Evolutionary conservation across 2,797 vertebrate species (phyloP).

Genomic region (Eutrigla gurnardus): DNA sequence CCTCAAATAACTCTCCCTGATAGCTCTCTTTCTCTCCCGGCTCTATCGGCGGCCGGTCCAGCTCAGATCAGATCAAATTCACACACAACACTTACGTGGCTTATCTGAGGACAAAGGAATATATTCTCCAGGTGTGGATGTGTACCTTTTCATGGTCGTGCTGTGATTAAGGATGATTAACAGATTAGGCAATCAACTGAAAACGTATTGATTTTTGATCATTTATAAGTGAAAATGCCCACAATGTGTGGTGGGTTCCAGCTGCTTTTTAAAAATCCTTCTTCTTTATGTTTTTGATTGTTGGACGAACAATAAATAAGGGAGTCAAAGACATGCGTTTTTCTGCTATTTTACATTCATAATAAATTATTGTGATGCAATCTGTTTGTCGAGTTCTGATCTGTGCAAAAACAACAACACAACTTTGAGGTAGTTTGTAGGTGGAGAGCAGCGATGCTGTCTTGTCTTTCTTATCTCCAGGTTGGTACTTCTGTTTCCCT

Average conservation of each 20-base stretch:
- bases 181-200: not conserved
- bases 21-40: constrained; percentile 66
- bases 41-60: constrained; percentile 47
- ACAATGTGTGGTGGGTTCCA: not conserved
- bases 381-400: not conserved
- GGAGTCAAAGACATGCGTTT: not conserved
- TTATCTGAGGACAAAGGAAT: constrained; percentile 20
- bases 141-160: not conserved
- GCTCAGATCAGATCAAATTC: constrained; percentile 56
- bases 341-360: not conserved
- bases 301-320: not conserved
- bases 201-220: not conserved
- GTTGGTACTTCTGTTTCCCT: constrained; percentile 49
- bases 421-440: constrained; percentile 9
- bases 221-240: not conserved
- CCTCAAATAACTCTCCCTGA: constrained; percentile 80
- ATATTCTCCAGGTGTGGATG: not conserved
- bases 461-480: constrained; percentile 68
- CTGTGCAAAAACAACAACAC: not conserved
- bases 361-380: not conserved
- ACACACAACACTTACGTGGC: constrained; percentile 25
- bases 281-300: not conserved
- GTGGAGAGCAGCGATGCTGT: constrained; percentile 32
- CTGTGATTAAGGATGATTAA: not conserved
- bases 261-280: not conserved